Percentiles rank a stretch among this genome's conserved stretches.
Evolutionary conservation across 2,888 invertebrate species (phyloP).

Genomic region (Synergus japonicus): DNA sequence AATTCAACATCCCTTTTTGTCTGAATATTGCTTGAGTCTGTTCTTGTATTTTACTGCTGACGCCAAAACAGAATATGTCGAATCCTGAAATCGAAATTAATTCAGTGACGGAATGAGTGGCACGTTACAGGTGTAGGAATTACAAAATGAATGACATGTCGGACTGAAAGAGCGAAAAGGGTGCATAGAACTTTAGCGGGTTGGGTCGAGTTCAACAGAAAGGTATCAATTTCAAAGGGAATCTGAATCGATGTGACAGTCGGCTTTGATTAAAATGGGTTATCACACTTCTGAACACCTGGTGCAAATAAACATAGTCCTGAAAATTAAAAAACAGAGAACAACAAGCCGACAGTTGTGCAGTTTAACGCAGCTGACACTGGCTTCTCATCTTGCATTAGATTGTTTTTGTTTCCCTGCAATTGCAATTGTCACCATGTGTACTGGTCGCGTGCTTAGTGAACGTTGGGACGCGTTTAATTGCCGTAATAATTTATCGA

Average conservation of each 20-base stretch:
- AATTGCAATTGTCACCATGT: constrained; percentile 24
- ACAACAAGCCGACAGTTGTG: constrained; percentile 4
- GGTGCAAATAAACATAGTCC: neutral
- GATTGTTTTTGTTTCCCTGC: neutral
- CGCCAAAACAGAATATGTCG: neutral
- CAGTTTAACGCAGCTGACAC: constrained; percentile 10
- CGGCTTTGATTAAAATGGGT: constrained; percentile 25
- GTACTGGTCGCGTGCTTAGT: constrained; percentile 8
- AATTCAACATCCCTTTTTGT: too few species aligned
- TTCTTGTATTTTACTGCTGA: too few species aligned
- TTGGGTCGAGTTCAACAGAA: neutral
- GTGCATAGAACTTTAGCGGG: neutral
- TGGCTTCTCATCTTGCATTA: constrained; percentile 3
- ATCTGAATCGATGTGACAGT: neutral
- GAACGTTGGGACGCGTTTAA: constrained; percentile 19
- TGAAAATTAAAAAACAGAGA: neutral
- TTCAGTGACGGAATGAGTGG: neutral
- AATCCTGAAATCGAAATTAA: neutral
- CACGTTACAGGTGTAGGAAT: constrained; percentile 1
- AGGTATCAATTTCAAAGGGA: constrained; percentile 22
- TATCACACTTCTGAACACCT: constrained; percentile 4
- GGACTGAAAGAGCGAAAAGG: neutral
- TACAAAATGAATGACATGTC: constrained; percentile 10
- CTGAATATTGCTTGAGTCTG: too few species aligned
- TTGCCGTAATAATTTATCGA: constrained; percentile 27